Conservation (phyloP, 1,140 invertebrate genomes). For the Bemisia tabaci region DNA sequence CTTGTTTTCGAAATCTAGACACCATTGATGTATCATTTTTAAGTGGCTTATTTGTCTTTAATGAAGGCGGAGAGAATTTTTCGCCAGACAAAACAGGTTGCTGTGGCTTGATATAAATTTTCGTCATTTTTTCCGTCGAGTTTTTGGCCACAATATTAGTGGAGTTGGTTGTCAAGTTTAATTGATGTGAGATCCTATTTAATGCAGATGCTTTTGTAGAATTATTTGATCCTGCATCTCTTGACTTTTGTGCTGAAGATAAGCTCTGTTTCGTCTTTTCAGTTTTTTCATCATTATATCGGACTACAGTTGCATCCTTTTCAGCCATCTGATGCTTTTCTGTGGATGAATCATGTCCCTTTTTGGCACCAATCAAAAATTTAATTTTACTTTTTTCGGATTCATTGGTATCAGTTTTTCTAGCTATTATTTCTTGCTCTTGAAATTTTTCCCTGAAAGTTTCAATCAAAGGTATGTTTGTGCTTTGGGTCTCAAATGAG, state of each 20-base stretch:
- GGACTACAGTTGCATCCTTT: too few species aligned
- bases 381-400: background rate
- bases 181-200: too few species aligned
- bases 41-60: background rate
- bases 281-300: background rate
- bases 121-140: background rate
- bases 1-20: background rate
- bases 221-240: too few species aligned
- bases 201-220: too few species aligned
- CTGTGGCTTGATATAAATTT: background rate
- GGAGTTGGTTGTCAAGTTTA: background rate
- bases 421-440: too few species aligned
- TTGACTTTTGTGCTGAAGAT: too few species aligned
- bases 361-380: background rate
- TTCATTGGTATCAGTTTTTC: background rate
- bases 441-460: background rate
- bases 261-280: background rate
- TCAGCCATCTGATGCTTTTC: background rate
- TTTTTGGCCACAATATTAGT: background rate
- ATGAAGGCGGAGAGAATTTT: background rate
- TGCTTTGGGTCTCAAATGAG: background rate
- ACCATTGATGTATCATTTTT: background rate
- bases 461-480: background rate
- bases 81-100: background rate
- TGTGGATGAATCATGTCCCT: background rate